Base-by-base conservation (phyloP, 2,113 vertebrate genomes). In the Triplophysa tibetana region DNA sequence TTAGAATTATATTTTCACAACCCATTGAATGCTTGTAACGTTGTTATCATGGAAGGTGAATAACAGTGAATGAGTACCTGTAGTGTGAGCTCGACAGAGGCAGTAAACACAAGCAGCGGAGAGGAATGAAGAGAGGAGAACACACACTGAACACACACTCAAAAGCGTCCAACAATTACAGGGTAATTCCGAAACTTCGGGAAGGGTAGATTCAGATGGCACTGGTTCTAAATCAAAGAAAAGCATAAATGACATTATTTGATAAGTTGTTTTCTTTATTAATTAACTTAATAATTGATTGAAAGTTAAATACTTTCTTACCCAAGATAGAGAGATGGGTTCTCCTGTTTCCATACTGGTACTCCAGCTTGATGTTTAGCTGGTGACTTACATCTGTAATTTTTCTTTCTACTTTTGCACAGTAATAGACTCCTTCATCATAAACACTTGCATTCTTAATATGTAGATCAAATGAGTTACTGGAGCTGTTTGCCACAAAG, bases 401-500 rank as follows among this genome's bases (percentile, higher is more conserved):
- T 13, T 26, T 77, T 2, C 8, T 41, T 24, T 23, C 38, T 65
- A 70, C 0, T 23, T 65, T 19, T 24, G 50, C 75, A 70, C 86
- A 87, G 75, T 81, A 84, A 70, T 87, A 87, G 17, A 84, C 60
- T 33, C 84, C 86, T 43, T 68, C 43, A 11, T 87, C 77, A 72
- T 65, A 75, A 3, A 74, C 78, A 52, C 70, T 80, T n/a, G 85
- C 23, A 61, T 87, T 87, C 13, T 17, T 21, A 41, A 87, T 85
- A 70, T 67, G 43, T 48, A 87, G 54, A 75, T 61, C 63, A 13
- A 41, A 5, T 3, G 77, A 58, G 1, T 33, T 33, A 21, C 21
- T 69, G 9, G 58, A 77, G 1, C 0, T 0, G 17, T 85, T 82
- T 4, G 19, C 16, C 3, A 45, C 24, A 41, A 81, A 56, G 21